A percentile compares a stretch with the other conserved stretches of the same genome.
These are phyloP conservation scores for Platycnemis pennipes DNA, from an alignment of 2,888 invertebrate genomes.

Conservation along the genomic window DNA sequence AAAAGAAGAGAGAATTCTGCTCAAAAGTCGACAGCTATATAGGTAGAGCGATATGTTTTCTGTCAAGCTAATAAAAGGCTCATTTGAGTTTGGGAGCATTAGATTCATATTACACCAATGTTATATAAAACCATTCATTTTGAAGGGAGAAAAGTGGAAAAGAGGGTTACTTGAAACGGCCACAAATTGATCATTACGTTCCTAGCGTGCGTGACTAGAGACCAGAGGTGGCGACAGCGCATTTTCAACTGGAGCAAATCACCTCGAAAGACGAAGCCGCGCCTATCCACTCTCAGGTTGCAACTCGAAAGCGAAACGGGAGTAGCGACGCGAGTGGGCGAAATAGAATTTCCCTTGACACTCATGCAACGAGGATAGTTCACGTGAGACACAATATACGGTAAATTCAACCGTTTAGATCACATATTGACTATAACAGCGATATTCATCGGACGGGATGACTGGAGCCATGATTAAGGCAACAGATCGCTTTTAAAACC, in stretches of 20 bases:
- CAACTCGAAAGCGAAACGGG: not conserved
- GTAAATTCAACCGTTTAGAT: not conserved
- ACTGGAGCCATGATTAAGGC: not conserved
- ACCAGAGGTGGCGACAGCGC: not conserved
- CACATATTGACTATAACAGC: no score
- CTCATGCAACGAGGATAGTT: slow-evolving; percentile 24
- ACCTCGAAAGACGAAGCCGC: not conserved
- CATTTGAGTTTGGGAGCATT: no score
- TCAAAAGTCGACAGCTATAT: no score
- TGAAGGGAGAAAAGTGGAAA: not conserved
- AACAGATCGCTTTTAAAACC: not conserved
- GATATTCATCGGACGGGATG: not conserved
- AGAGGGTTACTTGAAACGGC: not conserved
- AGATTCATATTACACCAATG: not conserved
- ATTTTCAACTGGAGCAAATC: not conserved
- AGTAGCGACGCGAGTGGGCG: not conserved
- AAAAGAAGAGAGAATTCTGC: no score
- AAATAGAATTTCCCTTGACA: not conserved
- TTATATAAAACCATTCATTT: not conserved
- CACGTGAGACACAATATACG: not conserved
- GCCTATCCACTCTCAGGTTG: not conserved
- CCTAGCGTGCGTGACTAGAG: not conserved
- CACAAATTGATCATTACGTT: not conserved
- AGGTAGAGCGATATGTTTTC: no score
- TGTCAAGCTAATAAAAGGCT: no score